Evolutionary conservation across 1,140 invertebrate genomes (phyloP).

Genomic region (Nasonia longicornis): DNA sequence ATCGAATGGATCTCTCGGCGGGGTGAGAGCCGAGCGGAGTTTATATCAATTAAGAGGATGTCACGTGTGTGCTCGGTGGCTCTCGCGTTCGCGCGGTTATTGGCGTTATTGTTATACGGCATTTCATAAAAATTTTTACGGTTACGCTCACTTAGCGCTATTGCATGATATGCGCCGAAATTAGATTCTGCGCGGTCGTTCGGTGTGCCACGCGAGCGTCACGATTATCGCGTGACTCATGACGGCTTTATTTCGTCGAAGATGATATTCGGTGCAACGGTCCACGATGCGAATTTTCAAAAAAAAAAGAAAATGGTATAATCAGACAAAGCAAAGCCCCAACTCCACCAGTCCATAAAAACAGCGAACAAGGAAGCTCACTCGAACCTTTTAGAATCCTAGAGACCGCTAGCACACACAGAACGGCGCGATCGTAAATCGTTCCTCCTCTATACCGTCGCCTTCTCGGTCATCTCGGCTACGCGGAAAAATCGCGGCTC

Average conservation of each 20-base stretch:
- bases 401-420: neutral
- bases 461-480: conserved; percentile 14
- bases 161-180: conserved; percentile 2
- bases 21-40: neutral
- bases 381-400: neutral
- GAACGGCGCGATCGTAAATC: conserved; percentile 53
- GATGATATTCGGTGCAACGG: no score
- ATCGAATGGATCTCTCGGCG: conserved; percentile 1
- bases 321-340: neutral
- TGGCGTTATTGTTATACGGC: conserved; percentile 13
- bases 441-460: conserved; percentile 38
- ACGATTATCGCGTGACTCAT: conserved; percentile 42
- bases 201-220: neutral
- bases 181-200: neutral
- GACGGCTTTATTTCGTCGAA: neutral
- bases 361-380: neutral
- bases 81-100: neutral
- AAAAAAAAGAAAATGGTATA: no score
- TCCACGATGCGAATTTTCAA: no score
- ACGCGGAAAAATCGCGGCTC: conserved; percentile 44
- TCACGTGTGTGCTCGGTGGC: conserved; percentile 4
- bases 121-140: conserved; percentile 45
- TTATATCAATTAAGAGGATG: conserved; percentile 43
- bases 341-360: neutral
- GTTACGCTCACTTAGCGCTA: conserved; percentile 36